These are phyloP conservation scores for Eugnorisma glareosa DNA, from an alignment of 2,888 invertebrate species.

Conservation along the genomic window DNA sequence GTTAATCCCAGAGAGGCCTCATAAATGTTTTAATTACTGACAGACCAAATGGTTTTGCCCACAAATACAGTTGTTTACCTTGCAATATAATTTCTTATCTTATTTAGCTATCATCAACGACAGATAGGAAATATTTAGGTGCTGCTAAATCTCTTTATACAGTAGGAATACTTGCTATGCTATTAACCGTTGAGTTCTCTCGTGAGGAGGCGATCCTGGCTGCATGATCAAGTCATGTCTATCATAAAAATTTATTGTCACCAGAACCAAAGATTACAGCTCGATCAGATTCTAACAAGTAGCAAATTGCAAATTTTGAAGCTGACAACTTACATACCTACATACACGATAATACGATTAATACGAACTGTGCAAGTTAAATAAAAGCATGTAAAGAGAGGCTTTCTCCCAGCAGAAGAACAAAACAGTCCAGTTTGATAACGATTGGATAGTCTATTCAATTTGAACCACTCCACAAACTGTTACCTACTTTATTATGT, in stretches of 20 bases:
- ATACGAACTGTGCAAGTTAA: not conserved
- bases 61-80: slow-evolving; percentile 9
- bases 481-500: not conserved
- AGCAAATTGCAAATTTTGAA: not conserved
- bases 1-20: slow-evolving; percentile 16
- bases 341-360: no score
- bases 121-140: not conserved
- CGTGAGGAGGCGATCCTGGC: not conserved
- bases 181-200: not conserved
- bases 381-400: not conserved
- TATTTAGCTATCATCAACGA: slow-evolving; percentile 4
- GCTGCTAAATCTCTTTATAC: not conserved
- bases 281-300: not conserved
- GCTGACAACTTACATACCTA: not conserved
- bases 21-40: slow-evolving; percentile 21
- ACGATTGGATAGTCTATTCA: not conserved
- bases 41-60: not conserved
- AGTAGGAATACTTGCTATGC: no score
- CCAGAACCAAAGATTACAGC: not conserved
- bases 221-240: not conserved
- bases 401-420: not conserved
- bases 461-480: slow-evolving; percentile 3
- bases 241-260: not conserved
- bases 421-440: slow-evolving; percentile 3
- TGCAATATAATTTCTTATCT: slow-evolving; percentile 19